Conservation (phyloP, 1,140 invertebrate species). For the Teleopsis dalmanni region DNA sequence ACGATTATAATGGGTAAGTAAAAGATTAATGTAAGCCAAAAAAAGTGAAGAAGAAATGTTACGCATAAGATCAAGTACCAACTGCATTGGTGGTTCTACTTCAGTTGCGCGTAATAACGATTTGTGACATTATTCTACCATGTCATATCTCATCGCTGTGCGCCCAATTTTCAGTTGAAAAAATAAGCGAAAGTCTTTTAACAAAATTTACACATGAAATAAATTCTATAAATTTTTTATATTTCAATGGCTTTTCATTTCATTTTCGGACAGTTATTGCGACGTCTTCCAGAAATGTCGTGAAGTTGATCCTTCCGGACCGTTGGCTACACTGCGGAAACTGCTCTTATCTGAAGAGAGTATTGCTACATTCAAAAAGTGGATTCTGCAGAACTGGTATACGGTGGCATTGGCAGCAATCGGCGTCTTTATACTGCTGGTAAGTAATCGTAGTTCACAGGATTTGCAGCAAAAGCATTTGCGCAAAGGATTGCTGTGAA, state of each 20-base stretch:
- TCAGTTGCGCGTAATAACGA: background rate
- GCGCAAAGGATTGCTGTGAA: too few species aligned
- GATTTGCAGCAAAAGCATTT: too few species aligned
- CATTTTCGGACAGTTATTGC: conserved; percentile 63
- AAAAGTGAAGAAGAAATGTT: background rate
- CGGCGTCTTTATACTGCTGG: conserved; percentile 67
- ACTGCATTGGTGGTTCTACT: background rate
- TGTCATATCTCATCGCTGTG: too few species aligned
- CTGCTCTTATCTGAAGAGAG: conserved; percentile 82
- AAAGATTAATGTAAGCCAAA: background rate
- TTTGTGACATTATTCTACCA: background rate
- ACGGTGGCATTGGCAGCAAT: conserved; percentile 67
- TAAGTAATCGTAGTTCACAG: conserved; percentile 54
- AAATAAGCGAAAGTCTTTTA: too few species aligned
- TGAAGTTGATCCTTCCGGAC: conserved; percentile 90
- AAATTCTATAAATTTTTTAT: background rate
- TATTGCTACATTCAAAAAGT: conserved; percentile 75
- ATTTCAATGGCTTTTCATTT: background rate
- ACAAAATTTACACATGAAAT: too few species aligned
- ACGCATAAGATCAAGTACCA: background rate
- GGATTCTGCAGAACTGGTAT: conserved; percentile 80
- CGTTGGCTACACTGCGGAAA: conserved; percentile 81
- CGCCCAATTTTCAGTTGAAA: too few species aligned
- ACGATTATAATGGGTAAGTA: conserved; percentile 84
- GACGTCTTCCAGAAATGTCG: conserved; percentile 97